Percentiles rank a stretch among this genome's conserved stretches.
Evolutionary conservation across 2,888 invertebrate genomes (phyloP).

Genomic region (Tenthredo amoena): DNA sequence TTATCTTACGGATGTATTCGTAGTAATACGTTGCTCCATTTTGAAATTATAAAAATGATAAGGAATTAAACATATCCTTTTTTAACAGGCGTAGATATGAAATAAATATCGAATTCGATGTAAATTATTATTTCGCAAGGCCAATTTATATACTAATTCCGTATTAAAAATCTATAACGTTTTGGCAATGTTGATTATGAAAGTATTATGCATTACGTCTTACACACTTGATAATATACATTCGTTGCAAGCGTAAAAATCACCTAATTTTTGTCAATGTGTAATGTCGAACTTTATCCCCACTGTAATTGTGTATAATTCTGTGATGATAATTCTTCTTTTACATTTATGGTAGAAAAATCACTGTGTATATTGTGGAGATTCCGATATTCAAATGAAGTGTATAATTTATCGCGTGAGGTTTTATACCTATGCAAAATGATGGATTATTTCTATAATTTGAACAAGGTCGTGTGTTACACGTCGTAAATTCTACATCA

Average conservation of each 20-base stretch:
- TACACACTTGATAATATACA: conserved; percentile 6
- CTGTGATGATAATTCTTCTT: neutral
- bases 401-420: too few relatives aligned
- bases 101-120: conserved; percentile 17
- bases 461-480: too few relatives aligned
- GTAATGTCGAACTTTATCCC: neutral
- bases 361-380: too few relatives aligned
- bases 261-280: neutral
- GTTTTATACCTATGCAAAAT: too few relatives aligned
- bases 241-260: conserved; percentile 10
- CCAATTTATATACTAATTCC: neutral
- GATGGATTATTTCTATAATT: too few relatives aligned
- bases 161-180: conserved; percentile 22
- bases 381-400: too few relatives aligned
- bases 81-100: conserved; percentile 1
- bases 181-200: conserved; percentile 10
- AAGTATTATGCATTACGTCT: conserved; percentile 9
- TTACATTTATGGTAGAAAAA: too few relatives aligned
- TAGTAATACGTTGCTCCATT: too few relatives aligned
- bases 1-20: too few relatives aligned
- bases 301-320: neutral
- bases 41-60: neutral
- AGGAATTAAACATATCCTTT: neutral
- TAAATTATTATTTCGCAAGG: conserved; percentile 21
- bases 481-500: too few relatives aligned